Evolutionary conservation across 2,797 vertebrate species (phyloP).

Genomic region (Antrozous pallidus): DNA sequence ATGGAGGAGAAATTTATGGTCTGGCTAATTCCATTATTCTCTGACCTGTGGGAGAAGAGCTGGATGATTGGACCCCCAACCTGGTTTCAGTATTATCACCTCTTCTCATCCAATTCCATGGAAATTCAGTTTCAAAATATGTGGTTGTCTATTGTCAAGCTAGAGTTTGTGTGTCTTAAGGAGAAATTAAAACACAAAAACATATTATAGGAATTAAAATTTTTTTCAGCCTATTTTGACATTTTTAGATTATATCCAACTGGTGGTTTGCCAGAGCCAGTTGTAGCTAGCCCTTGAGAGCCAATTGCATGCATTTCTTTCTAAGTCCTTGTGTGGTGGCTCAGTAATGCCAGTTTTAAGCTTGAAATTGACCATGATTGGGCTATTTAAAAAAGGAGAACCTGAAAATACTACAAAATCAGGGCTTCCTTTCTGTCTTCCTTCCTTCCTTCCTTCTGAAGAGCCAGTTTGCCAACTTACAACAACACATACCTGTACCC

Average conservation of each 20-base stretch:
- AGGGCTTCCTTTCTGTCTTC: background rate
- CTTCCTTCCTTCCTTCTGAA: background rate
- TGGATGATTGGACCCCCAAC: background rate
- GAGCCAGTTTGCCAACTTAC: background rate
- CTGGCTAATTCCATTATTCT: background rate
- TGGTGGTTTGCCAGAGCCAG: background rate
- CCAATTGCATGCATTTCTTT: background rate
- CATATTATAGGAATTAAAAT: background rate
- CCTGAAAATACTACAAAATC: background rate
- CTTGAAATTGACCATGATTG: background rate
- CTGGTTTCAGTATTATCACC: background rate
- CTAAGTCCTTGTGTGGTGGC: background rate
- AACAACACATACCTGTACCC: background rate
- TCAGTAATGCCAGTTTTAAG: background rate
- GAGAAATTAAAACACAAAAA: background rate
- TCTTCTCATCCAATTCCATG: background rate
- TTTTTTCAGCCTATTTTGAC: background rate
- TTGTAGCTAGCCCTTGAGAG: rapidly evolving
- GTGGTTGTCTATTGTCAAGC: background rate
- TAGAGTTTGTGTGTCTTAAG: background rate
- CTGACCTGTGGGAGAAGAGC: background rate
- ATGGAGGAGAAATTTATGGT: background rate
- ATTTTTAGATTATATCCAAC: background rate
- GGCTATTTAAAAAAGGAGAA: background rate
- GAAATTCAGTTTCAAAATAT: constrained; percentile 18